Base-by-base conservation (phyloP, 1,140 invertebrate species). In the Drosophila melanica region DNA sequence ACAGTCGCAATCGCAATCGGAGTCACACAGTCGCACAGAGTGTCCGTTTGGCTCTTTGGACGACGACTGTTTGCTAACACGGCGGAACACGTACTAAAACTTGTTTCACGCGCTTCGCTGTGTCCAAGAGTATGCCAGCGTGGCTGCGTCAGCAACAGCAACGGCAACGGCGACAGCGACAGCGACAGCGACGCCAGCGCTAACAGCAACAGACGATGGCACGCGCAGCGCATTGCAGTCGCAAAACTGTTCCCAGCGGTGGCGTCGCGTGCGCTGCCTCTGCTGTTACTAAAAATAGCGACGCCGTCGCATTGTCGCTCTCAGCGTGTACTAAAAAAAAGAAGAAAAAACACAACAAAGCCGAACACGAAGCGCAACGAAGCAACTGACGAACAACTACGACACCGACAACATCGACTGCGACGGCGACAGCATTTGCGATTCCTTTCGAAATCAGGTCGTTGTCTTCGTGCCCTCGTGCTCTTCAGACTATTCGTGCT, bases 61-160 rank as follows among this genome's bases (percentile, higher is more conserved):
- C 73, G 77, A 85, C 90, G 87, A 91, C 90, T 91, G 90, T 90
- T 82, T 90, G 79, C 89, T 77, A 78, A 90, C 81, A 90, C 90
- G 85, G 80, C 90, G 90, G 90, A 91, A 91, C 82, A 91, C 90
- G 90, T 91, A 91, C 90, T 91, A 91, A 91, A 91, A 91, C 90
- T 90, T 90, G 90, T 87, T 91, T 79, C 75, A 79, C 66, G 72
- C 77, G 81, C 73, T 78, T 51, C 64, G 45, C 60, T 42, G 59
- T 44, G 44, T 57, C 62, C 68, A 73, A 62, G 55, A 59, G 57
- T 64, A 27, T 6, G 27, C 27, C 27, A 27, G 27, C 27, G 27
- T 37, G 53, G 45, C 42, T 16, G 41, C 54, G 45, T 18, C 41
- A 33, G 18, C 41, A 58, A 3, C 9, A n/a, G 39, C 74, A 42